Base-by-base conservation (phyloP, 2,888 invertebrate genomes). In the Brachyopa scutellaris region DNA sequence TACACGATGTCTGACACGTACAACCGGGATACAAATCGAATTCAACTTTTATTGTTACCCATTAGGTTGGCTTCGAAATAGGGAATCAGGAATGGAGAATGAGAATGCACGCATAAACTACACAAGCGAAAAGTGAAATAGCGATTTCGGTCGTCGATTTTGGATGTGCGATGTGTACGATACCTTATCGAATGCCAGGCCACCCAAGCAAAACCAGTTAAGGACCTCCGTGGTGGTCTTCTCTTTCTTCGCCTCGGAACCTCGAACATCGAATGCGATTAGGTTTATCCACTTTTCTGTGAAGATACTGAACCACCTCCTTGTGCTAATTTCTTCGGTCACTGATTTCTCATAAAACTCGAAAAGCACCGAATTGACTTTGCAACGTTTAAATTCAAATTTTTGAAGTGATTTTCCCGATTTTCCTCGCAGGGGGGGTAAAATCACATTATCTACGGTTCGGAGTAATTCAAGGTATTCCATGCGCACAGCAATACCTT, bases 311-410 rank as follows among this genome's bases (percentile, higher is more conserved):
- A 53, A 21, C 15, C 61, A 33, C 19, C 21, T 31, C 40, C 55
- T 47, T 55, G 82, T 66, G 55, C 66, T 77, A 82, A 77, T 77
- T 82, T 77, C 82, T 61, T 51, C 82, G 82, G 76, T 82, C 76
- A 77, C 76, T 76, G 77, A 76, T 76, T 82, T 70, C 70, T 57
- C 82, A 70, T 77, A 82, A 82, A 70, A 70, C 61, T 51, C 59
- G 33, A 62, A 61, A 40, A 49, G n/a, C n/a, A 57, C 21, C 36
- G 26, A 51, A 69, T 57, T 59, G 62, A 70, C 70, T 70, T 66
- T 57, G 59, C 64, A 70, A 82, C 82, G 62, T 76, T 76, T 76
- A 76, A 66, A 70, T 82, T 59, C 64, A 38, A 66, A 77, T 76
- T 59, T 64, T 55, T 36, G 57, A 76, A 76, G 64, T 64, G 80